A percentile compares a stretch with the other conserved stretches of the same genome.
Evolutionary conservation across 2,113 vertebrate genomes (phyloP).

Genomic region (Conger conger): DNA sequence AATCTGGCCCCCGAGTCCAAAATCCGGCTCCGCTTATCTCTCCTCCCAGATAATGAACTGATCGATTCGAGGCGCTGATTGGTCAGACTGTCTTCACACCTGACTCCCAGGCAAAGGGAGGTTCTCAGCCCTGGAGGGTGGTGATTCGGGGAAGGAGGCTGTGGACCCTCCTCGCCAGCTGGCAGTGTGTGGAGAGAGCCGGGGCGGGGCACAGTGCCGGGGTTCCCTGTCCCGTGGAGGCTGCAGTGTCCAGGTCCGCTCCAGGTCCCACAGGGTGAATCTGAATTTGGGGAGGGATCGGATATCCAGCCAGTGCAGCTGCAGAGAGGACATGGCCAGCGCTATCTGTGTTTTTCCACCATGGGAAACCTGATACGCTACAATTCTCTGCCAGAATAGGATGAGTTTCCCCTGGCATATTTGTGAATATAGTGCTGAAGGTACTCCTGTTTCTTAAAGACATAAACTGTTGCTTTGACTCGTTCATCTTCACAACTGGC

Average conservation of each 20-base stretch:
- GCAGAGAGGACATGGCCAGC: slow-evolving; percentile 28
- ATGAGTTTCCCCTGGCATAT: not conserved
- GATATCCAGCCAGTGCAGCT: slow-evolving; percentile 31
- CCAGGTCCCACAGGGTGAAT: not conserved
- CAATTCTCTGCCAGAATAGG: slow-evolving; percentile 27
- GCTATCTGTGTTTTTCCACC: slow-evolving; percentile 32
- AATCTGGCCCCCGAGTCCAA: no score
- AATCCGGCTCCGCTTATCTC: no score
- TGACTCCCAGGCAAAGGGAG: no score
- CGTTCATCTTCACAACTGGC: not conserved
- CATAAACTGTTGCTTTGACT: slow-evolving; percentile 5
- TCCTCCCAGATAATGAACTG: no score
- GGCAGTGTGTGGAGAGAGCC: not conserved
- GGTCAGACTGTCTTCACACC: no score
- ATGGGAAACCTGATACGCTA: slow-evolving; percentile 40
- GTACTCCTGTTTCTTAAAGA: slow-evolving; percentile 4
- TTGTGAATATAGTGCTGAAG: not conserved
- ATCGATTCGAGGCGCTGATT: no score
- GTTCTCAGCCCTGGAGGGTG: no score
- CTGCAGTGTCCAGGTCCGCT: slow-evolving; percentile 8
- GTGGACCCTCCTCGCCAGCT: no score
- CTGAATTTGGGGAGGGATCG: slow-evolving; percentile 28
- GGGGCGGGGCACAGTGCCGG: no score
- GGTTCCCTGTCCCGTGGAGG: not conserved
- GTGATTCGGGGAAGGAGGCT: no score